These are phyloP conservation scores for Drosophila rubida DNA, from an alignment of 2,888 invertebrate genomes.

Conservation along the genomic window DNA sequence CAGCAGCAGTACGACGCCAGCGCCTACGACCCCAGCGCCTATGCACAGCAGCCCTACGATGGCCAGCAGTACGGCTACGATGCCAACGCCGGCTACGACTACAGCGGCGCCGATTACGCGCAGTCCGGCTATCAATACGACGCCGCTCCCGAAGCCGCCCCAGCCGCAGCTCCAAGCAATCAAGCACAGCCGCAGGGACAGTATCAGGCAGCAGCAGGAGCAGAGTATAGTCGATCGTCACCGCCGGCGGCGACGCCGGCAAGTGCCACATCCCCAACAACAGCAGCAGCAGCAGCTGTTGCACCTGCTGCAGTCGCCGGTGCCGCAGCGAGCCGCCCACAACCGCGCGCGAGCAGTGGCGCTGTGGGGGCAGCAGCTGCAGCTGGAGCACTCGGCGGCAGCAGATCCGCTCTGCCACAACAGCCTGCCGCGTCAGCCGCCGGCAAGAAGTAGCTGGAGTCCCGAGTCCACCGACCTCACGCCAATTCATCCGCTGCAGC, in stretches of 20 bases:
- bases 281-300: conserved; percentile 45
- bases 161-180: conserved; percentile 57
- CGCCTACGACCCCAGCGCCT: conserved; percentile 76
- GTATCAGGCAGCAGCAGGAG: conserved; percentile 37
- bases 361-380: conserved; percentile 83
- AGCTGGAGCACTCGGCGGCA: conserved; percentile 70
- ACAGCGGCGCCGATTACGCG: conserved; percentile 68
- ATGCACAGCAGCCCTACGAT: conserved; percentile 77
- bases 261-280: conserved; percentile 40
- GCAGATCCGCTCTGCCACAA: conserved; percentile 83
- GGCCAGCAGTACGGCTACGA: conserved; percentile 74
- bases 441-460: conserved; percentile 82
- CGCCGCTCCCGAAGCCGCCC: conserved; percentile 51
- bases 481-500: conserved; percentile 76
- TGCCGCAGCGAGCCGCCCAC: conserved; percentile 77
- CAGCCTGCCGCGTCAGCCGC: conserved; percentile 84
- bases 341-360: conserved; percentile 84
- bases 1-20: conserved; percentile 82
- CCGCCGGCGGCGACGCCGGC: conserved; percentile 63
- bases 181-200: conserved; percentile 52
- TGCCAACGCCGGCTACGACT: conserved; percentile 67
- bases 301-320: conserved; percentile 29
- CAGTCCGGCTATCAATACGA: conserved; percentile 82
- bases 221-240: conserved; percentile 62
- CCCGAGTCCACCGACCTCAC: conserved; percentile 53